phyloP scores from a whole-genome alignment of 2,797 vertebrate genomes.

The Myoxocephalus aenaeus region DNA sequence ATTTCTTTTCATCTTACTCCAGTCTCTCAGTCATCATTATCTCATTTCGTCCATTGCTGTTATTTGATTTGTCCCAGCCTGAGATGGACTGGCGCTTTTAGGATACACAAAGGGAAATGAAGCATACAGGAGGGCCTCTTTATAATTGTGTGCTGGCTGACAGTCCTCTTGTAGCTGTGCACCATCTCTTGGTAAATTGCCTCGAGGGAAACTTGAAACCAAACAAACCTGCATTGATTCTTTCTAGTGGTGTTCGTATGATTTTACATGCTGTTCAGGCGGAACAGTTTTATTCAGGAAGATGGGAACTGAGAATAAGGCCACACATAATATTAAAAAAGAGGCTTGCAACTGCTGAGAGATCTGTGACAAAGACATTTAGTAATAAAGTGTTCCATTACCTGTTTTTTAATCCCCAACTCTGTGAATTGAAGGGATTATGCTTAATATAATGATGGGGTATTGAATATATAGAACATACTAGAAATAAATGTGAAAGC shows the following conservation, averaged over 20 bases:
- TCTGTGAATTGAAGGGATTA: constrained; percentile 17
- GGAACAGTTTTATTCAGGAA: constrained; percentile 24
- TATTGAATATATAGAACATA: constrained; percentile 8
- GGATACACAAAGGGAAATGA: constrained; percentile 1
- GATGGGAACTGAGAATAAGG: not conserved
- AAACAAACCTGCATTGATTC: constrained; percentile 46
- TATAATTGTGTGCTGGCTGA: not conserved
- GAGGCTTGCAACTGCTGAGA: not conserved
- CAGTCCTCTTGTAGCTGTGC: constrained; percentile 10
- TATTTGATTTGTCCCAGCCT: constrained; percentile 52
- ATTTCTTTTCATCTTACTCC: constrained; percentile 46
- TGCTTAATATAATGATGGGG: not conserved
- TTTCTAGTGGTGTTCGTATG: not conserved
- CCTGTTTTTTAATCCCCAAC: not conserved
- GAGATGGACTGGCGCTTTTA: constrained; percentile 49
- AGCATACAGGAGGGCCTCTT: not conserved
- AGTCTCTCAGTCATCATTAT: constrained; percentile 45
- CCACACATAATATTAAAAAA: not conserved
- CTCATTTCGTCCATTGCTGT: constrained; percentile 38
- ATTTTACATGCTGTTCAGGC: not conserved
- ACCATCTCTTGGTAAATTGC: constrained; percentile 52
- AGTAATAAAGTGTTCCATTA: constrained; percentile 35
- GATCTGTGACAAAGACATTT: constrained; percentile 30
- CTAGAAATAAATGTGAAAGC: not conserved
- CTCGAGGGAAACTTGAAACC: constrained; percentile 46